A percentile compares a stretch with the other conserved stretches of the same genome.
Evolutionary conservation across 1,140 invertebrate species (phyloP).

Genomic region (Brachionus asplanchnoidis): DNA sequence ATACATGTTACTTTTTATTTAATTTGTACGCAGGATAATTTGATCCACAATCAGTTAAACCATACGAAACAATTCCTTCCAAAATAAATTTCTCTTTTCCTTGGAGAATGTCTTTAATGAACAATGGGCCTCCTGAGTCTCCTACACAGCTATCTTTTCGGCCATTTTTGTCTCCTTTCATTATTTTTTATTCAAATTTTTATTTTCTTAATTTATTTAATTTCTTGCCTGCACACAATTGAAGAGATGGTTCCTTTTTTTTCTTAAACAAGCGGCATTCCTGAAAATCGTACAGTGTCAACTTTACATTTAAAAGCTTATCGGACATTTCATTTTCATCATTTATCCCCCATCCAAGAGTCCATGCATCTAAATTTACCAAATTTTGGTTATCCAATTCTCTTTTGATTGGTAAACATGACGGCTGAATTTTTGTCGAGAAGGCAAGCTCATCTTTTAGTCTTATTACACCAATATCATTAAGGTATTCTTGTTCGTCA

Average conservation of each 20-base stretch:
- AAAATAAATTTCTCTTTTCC: background rate
- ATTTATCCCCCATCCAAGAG: background rate
- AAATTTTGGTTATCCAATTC: background rate
- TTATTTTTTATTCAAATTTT: background rate
- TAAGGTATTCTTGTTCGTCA: background rate
- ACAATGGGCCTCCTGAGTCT: background rate
- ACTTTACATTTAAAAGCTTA: background rate
- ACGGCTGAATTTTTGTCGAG: background rate
- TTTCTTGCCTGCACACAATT: background rate
- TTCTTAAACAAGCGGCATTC: background rate
- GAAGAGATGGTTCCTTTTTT: background rate
- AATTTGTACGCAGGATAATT: background rate
- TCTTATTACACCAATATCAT: conserved; percentile 10
- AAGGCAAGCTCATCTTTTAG: background rate
- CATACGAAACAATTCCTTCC: background rate
- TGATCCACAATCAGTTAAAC: background rate
- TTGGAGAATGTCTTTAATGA: background rate
- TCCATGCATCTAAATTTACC: background rate
- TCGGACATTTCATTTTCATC: background rate
- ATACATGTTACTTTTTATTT: background rate
- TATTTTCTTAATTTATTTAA: background rate
- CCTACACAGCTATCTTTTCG: background rate
- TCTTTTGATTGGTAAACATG: background rate
- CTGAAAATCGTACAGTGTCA: background rate
- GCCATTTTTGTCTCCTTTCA: background rate